Evolutionary conservation across 2,888 invertebrate species (phyloP).

Genomic region (Tetramorium bicarinatum): DNA sequence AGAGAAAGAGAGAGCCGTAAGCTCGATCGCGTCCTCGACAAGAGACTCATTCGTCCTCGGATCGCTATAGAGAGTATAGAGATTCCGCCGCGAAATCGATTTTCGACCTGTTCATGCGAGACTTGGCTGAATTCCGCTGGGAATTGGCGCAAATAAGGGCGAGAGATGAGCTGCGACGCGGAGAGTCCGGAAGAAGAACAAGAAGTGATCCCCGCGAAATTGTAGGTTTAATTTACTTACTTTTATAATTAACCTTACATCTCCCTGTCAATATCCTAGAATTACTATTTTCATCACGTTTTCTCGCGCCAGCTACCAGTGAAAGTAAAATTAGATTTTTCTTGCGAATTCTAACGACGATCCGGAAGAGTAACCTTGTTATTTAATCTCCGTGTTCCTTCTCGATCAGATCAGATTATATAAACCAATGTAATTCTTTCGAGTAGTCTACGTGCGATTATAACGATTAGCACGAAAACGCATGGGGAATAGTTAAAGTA

Average conservation of each 20-base stretch:
- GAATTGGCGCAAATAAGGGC: constrained; percentile 35
- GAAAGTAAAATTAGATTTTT: constrained; percentile 42
- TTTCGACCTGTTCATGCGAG: constrained; percentile 47
- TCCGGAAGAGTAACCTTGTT: not conserved
- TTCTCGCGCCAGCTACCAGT: not conserved
- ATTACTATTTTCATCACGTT: not conserved
- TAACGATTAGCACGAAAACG: not conserved
- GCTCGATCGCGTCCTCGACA: constrained; percentile 46
- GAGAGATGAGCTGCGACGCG: constrained; percentile 66
- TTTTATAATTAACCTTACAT: constrained; percentile 25
- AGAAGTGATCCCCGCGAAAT: constrained; percentile 70
- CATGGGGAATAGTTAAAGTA: not conserved
- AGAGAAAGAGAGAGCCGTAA: constrained; percentile 26
- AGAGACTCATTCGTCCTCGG: constrained; percentile 36
- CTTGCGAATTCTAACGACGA: not conserved
- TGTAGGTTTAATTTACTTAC: constrained; percentile 69
- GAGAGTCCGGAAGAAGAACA: constrained; percentile 64
- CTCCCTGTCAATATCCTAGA: not conserved
- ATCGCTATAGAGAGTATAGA: constrained; percentile 35
- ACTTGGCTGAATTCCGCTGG: constrained; percentile 29
- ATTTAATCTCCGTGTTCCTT: not conserved
- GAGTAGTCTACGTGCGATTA: not conserved
- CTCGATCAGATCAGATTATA: not conserved
- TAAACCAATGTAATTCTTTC: constrained; percentile 8
- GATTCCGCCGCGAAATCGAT: constrained; percentile 43